Percentiles rank a stretch among this genome's conserved stretches.
phyloP scores from a whole-genome alignment of 2,797 vertebrate species.

The Lepilemur septentrionalis region DNA sequence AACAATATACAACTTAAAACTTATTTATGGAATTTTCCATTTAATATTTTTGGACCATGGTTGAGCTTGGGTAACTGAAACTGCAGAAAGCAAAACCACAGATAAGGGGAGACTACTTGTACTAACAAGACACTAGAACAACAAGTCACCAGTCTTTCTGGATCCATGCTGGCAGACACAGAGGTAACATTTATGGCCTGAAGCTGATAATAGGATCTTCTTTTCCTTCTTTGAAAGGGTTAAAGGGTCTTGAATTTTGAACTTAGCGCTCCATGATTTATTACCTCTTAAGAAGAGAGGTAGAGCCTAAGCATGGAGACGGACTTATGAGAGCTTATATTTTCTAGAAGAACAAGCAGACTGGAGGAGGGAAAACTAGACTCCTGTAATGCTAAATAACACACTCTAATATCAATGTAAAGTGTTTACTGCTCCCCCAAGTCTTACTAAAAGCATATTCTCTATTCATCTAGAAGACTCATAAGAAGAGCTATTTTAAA shows the following conservation, averaged over 20 bases:
- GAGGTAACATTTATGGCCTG: not conserved
- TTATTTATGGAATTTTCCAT: not conserved
- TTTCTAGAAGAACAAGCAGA: slow-evolving; percentile 18
- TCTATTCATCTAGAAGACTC: slow-evolving; percentile 48
- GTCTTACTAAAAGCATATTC: slow-evolving; percentile 24
- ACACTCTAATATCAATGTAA: not conserved
- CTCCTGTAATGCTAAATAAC: not conserved
- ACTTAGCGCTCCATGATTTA: not conserved
- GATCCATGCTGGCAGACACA: not conserved
- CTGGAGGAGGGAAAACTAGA: not conserved
- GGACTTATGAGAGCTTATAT: not conserved
- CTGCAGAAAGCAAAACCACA: not conserved
- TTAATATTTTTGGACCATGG: not conserved
- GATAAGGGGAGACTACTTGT: not conserved
- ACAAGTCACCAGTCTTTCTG: not conserved
- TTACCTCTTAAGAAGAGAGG: not conserved
- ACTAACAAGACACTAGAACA: not conserved
- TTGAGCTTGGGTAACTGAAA: not conserved
- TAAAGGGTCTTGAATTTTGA: not conserved
- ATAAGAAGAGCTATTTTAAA: slow-evolving; percentile 54
- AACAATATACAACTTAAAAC: not conserved
- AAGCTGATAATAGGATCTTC: not conserved
- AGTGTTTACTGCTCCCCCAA: slow-evolving; percentile 27
- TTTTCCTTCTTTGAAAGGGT: not conserved
- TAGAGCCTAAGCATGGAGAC: not conserved